phyloP scores from a whole-genome alignment of 2,113 vertebrate species.

The Etheostoma spectabile region DNA sequence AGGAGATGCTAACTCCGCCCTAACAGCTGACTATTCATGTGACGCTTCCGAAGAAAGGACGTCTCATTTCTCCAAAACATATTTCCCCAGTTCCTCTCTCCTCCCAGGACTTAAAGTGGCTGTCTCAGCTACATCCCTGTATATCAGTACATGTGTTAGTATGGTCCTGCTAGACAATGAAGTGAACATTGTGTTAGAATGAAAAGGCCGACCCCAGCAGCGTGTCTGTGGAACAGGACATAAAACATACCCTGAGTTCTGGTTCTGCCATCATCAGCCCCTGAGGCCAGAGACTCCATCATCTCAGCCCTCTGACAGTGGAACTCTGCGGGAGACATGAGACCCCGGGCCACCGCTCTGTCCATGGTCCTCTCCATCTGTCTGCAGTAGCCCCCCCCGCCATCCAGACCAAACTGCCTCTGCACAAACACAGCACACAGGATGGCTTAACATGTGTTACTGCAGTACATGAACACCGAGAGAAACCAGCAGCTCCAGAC shows the following conservation, averaged over 20 bases:
- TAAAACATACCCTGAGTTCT: slow-evolving; percentile 88
- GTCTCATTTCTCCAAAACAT: no score
- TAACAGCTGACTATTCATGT: no score
- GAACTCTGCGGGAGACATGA: slow-evolving; percentile 90
- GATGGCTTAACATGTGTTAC: background rate
- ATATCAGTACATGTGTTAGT: no score
- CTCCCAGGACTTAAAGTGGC: no score
- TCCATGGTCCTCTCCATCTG: slow-evolving; percentile 91
- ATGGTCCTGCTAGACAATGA: no score
- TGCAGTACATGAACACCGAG: background rate
- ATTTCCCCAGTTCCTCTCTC: no score
- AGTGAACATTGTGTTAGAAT: no score
- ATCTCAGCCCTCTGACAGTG: slow-evolving; percentile 89
- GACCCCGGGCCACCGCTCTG: slow-evolving; percentile 88
- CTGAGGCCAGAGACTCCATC: slow-evolving; percentile 91
- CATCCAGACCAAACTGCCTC: slow-evolving; percentile 91
- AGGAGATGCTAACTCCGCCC: no score
- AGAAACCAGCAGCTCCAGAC: background rate
- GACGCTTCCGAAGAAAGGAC: no score
- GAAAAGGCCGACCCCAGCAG: no score
- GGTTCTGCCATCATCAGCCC: slow-evolving; percentile 91
- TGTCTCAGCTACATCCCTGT: no score
- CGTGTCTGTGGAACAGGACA: background rate
- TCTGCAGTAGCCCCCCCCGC: slow-evolving; percentile 90
- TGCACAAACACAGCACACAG: slow-evolving; percentile 61